phyloP scores from a whole-genome alignment of 1,140 invertebrate species.

The Conus betulinus region DNA sequence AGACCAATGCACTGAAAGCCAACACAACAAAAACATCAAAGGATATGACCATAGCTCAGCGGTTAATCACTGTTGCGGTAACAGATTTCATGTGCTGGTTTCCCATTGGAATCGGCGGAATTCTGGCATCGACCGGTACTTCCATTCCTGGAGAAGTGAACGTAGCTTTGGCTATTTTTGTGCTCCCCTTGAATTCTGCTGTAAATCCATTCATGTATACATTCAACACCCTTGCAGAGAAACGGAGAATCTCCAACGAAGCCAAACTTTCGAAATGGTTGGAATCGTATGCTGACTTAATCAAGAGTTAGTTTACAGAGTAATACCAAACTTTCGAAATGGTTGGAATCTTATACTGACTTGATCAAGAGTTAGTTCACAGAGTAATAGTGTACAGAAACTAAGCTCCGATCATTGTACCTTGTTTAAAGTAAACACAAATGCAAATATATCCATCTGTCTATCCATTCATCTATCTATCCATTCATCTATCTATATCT shows the following conservation, averaged over 20 bases:
- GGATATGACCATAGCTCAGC: conserved; percentile 42
- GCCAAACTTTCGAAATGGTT: neutral
- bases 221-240: conserved; percentile 13
- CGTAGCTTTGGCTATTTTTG: conserved; percentile 50
- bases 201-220: conserved; percentile 60
- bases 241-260: neutral
- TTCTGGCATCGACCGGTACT: conserved; percentile 43
- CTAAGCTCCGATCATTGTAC: too few species aligned
- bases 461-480: too few species aligned
- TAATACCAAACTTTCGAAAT: too few species aligned
- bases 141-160: conserved; percentile 51
- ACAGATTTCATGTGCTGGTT: conserved; percentile 43
- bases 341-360: too few species aligned
- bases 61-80: conserved; percentile 37
- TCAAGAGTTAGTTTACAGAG: too few species aligned
- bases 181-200: conserved; percentile 53
- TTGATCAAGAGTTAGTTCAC: too few species aligned
- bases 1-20: conserved; percentile 9
- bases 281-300: neutral
- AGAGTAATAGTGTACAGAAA: too few species aligned
- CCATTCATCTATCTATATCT: too few species aligned
- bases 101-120: conserved; percentile 22
- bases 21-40: conserved; percentile 7
- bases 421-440: too few species aligned
- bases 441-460: too few species aligned